phyloP scores from a whole-genome alignment of 2,888 invertebrate genomes.

The Digitonthophagus gazella region DNA sequence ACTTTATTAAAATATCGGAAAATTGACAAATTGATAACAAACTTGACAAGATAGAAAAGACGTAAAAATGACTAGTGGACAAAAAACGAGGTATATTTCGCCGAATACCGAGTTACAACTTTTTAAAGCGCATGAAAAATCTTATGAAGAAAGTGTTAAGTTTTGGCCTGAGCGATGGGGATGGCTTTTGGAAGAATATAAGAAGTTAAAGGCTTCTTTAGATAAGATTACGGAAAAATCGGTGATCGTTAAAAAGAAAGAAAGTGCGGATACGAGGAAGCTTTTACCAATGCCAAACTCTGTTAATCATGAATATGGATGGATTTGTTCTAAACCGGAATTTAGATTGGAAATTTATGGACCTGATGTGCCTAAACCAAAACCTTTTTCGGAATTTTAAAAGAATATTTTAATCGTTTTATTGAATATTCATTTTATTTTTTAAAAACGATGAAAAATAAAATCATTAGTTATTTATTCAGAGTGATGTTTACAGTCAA shows the following conservation, averaged over 20 bases:
- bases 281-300: conserved; percentile 32
- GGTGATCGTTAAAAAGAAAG: conserved; percentile 20
- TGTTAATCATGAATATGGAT: conserved; percentile 35
- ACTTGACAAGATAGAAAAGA: background rate
- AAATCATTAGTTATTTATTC: too few species aligned
- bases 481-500: too few species aligned
- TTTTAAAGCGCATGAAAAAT: conserved; percentile 24
- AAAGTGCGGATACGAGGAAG: conserved; percentile 29
- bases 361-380: conserved; percentile 29
- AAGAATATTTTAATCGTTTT: too few species aligned
- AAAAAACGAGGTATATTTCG: conserved; percentile 17
- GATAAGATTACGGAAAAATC: conserved; percentile 31
- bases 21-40: background rate
- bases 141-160: conserved; percentile 23
- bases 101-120: conserved; percentile 27
- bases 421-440: too few species aligned
- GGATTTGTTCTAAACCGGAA: conserved; percentile 30
- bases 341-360: conserved; percentile 36
- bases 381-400: conserved; percentile 26
- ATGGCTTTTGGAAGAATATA: conserved; percentile 32
- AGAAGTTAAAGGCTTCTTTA: conserved; percentile 31
- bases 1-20: background rate
- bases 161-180: conserved; percentile 32
- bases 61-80: conserved; percentile 25
- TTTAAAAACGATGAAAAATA: too few species aligned